A percentile compares a stretch with the other conserved stretches of the same genome.
Conservation (phyloP, 2,888 invertebrate genomes). For the Melipona beecheii region DNA sequence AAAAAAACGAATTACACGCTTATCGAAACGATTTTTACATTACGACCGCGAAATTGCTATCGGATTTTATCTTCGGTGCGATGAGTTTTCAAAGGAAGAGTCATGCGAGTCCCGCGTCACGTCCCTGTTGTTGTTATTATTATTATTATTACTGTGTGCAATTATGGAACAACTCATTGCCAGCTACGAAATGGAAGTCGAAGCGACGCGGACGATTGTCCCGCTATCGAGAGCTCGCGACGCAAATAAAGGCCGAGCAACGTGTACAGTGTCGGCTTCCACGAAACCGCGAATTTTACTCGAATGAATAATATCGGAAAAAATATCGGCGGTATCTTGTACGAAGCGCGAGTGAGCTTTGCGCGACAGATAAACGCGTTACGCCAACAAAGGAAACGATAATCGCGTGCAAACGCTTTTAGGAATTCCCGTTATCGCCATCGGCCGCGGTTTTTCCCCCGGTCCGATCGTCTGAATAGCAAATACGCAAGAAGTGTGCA, state of each 20-base stretch:
- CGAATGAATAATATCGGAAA: neutral
- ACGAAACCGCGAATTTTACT: conserved; percentile 2
- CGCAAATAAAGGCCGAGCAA: neutral
- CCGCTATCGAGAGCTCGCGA: too few species aligned
- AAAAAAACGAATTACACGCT: neutral
- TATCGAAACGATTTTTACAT: neutral
- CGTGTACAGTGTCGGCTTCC: neutral
- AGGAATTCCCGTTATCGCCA: conserved; percentile 33
- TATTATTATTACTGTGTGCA: neutral
- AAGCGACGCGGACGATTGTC: neutral
- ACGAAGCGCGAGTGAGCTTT: neutral
- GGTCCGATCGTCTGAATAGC: neutral
- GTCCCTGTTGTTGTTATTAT: neutral
- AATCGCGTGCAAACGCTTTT: conserved; percentile 13
- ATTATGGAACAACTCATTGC: neutral
- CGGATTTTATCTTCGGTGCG: neutral
- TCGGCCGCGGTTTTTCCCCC: neutral
- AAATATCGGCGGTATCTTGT: neutral
- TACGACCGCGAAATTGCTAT: neutral
- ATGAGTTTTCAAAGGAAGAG: neutral
- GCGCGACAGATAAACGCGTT: neutral
- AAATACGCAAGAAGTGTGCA: neutral
- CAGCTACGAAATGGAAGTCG: neutral
- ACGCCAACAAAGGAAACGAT: conserved; percentile 29
- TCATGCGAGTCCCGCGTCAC: neutral